phyloP scores from a whole-genome alignment of 2,113 vertebrate species.

The Panurus biarmicus region DNA sequence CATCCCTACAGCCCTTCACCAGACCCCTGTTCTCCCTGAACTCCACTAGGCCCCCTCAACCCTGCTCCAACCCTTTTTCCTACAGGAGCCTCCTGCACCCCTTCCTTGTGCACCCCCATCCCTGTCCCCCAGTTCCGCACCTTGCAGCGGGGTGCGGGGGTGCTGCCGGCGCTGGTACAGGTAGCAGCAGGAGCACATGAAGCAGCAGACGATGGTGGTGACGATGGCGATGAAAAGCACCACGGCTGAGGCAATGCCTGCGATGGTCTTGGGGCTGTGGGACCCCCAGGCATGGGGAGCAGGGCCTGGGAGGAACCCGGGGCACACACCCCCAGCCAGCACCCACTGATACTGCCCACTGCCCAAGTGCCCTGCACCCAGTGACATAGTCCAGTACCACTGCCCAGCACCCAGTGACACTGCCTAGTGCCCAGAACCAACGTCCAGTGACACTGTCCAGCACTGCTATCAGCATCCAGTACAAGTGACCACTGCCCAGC shows the following conservation, averaged over 20 bases:
- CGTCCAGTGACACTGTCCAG: background rate
- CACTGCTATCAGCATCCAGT: background rate
- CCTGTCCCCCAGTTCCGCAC: background rate
- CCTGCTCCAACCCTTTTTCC: background rate
- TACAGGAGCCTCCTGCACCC: background rate
- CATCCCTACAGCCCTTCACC: background rate
- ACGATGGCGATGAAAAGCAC: constrained; percentile 45
- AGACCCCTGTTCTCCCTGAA: background rate
- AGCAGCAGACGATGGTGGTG: constrained; percentile 50
- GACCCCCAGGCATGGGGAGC: background rate
- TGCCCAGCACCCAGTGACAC: background rate
- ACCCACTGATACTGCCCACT: background rate
- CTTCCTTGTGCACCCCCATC: too few species aligned
- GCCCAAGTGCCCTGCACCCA: background rate
- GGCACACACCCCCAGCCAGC: background rate
- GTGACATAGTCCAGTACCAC: background rate
- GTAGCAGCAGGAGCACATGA: constrained; percentile 49
- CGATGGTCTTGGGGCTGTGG: constrained; percentile 31
- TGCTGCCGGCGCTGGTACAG: constrained; percentile 25
- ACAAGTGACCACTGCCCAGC: background rate
- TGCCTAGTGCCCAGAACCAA: background rate
- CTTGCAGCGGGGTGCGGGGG: background rate
- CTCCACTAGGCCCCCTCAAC: background rate
- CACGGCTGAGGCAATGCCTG: constrained; percentile 24
- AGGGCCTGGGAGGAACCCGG: background rate